phyloP scores from a whole-genome alignment of 2,797 vertebrate genomes.

The Malacoraja senta region DNA sequence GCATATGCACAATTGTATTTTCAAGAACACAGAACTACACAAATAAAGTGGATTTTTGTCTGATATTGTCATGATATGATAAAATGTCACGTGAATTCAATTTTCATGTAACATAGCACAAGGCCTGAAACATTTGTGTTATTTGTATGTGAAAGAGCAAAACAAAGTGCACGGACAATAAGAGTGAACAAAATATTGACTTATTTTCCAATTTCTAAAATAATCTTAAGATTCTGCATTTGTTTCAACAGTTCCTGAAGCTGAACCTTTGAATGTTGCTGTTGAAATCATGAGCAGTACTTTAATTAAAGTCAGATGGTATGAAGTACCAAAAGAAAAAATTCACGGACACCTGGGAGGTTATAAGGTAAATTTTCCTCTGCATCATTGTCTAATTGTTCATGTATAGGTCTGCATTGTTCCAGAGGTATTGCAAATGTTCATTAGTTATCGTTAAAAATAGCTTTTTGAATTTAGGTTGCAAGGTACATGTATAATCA shows the following conservation, averaged over 20 bases:
- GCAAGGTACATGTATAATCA: neutral
- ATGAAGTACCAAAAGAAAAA: constrained; percentile 77
- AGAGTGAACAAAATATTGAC: neutral
- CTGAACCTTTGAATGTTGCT: constrained; percentile 68
- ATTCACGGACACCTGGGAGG: constrained; percentile 85
- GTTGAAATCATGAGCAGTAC: constrained; percentile 81
- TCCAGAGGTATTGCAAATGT: neutral
- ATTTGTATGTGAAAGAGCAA: neutral
- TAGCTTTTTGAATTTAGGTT: neutral
- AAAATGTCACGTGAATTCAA: neutral
- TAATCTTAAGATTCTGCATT: neutral
- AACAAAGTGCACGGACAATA: neutral
- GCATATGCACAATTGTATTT: neutral
- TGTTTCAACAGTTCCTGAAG: constrained; percentile 73
- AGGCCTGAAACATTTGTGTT: neutral
- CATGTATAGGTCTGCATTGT: neutral
- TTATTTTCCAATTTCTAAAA: neutral
- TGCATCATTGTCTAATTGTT: neutral
- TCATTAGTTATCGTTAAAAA: neutral
- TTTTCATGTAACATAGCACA: no score
- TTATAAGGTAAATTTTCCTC: constrained; percentile 68
- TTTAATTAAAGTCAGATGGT: constrained; percentile 78
- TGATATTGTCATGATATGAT: neutral
- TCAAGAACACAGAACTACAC: neutral
- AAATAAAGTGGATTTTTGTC: neutral